Percentiles rank a stretch among this genome's conserved stretches.
phyloP scores from a whole-genome alignment of 1,140 invertebrate species.

The Mylabris phalerata region DNA sequence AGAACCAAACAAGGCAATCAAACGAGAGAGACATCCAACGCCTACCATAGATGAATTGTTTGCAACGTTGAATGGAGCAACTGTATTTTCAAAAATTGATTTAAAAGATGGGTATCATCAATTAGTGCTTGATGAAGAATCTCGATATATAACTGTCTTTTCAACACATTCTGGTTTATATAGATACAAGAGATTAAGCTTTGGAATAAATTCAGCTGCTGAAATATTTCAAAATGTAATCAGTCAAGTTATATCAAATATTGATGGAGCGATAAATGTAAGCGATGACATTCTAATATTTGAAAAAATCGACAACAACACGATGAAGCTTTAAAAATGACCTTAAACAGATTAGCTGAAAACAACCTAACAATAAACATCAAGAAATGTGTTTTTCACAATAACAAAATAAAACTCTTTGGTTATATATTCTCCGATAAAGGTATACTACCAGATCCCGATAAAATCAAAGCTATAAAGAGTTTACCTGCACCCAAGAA shows the following conservation, averaged over 20 bases:
- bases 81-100: slow-evolving; percentile 18
- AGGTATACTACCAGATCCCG: too few relatives aligned
- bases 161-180: slow-evolving; percentile 35
- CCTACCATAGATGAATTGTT: slow-evolving; percentile 36
- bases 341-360: slow-evolving; percentile 24
- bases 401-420: too few relatives aligned
- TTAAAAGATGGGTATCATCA: slow-evolving; percentile 16
- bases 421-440: too few relatives aligned
- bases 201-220: slow-evolving; percentile 19
- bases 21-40: slow-evolving; percentile 35
- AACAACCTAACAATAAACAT: neutral
- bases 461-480: too few relatives aligned
- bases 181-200: slow-evolving; percentile 38
- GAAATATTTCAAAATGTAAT: too few relatives aligned
- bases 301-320: slow-evolving; percentile 29
- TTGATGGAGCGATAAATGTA: neutral
- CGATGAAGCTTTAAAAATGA: slow-evolving; percentile 25
- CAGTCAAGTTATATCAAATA: neutral
- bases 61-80: slow-evolving; percentile 27
- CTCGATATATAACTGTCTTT: slow-evolving; percentile 38
- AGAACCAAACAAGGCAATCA: slow-evolving; percentile 36
- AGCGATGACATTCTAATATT: slow-evolving; percentile 38
- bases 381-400: too few relatives aligned
- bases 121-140: slow-evolving; percentile 18
- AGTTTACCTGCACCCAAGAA: too few relatives aligned